phyloP scores from a whole-genome alignment of 2,888 invertebrate genomes.

The Oasisia sp. region DNA sequence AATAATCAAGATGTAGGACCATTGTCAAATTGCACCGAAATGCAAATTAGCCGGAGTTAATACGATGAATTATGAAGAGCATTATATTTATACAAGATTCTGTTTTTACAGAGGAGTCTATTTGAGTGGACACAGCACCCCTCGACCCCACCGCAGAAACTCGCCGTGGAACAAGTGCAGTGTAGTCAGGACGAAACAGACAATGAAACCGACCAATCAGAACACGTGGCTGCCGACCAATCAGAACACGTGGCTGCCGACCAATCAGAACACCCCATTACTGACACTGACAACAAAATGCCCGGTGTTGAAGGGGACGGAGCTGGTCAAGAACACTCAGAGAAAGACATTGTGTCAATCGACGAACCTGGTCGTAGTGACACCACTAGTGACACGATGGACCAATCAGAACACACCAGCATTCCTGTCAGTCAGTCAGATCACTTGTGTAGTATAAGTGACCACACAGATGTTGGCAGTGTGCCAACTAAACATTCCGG shows the following conservation, averaged over 20 bases:
- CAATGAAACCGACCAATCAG: not conserved
- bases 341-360: not conserved
- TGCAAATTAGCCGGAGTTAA: too few species aligned
- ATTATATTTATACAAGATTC: not conserved
- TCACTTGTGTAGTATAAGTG: not conserved
- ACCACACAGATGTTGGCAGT: not conserved
- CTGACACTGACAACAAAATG: not conserved
- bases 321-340: not conserved
- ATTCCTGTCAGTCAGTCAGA: not conserved
- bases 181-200: constrained; percentile 6
- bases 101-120: constrained; percentile 9
- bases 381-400: not conserved
- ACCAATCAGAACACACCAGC: not conserved
- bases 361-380: not conserved
- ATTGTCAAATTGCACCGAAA: too few species aligned
- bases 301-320: not conserved
- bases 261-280: not conserved
- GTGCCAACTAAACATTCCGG: not conserved
- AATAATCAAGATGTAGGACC: too few species aligned
- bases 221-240: not conserved
- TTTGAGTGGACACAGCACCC: not conserved
- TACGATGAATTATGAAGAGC: not conserved
- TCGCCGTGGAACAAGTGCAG: not conserved
- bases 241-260: not conserved
- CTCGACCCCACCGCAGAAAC: not conserved